Conservation (phyloP, 2,888 invertebrate genomes). For the Timandra comae region DNA sequence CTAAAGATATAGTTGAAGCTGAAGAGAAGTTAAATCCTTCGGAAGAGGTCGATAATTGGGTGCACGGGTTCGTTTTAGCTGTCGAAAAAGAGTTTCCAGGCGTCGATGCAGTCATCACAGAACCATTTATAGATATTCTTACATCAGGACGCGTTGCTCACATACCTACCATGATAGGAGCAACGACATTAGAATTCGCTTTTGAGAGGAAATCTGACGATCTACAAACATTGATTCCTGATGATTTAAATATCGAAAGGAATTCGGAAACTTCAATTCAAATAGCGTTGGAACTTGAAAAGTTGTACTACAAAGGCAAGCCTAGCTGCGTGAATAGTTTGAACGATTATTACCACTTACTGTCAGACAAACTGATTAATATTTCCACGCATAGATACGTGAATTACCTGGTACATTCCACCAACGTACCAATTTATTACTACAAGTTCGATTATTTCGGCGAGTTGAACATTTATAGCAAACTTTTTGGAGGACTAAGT, state of each 20-base stretch:
- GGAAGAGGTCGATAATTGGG: conserved; percentile 12
- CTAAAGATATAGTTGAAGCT: conserved; percentile 52
- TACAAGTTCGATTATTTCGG: conserved; percentile 66
- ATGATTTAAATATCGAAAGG: conserved; percentile 44
- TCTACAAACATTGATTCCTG: conserved; percentile 48
- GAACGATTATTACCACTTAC: conserved; percentile 43
- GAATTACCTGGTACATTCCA: conserved; percentile 46
- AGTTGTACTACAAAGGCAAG: conserved; percentile 48
- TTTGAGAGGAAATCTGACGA: conserved; percentile 39
- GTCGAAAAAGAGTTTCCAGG: conserved; percentile 61
- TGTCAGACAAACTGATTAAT: conserved; percentile 49
- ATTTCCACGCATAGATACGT: conserved; percentile 52
- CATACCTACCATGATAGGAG: conserved; percentile 57
- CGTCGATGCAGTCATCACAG: conserved; percentile 50
- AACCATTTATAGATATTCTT: conserved; percentile 48
- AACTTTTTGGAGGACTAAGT: conserved; percentile 27
- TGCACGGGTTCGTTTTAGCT: conserved; percentile 34
- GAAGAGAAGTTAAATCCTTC: conserved; percentile 27
- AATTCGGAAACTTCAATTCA: conserved; percentile 42
- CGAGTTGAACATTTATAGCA: conserved; percentile 43
- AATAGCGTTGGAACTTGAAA: conserved; percentile 44
- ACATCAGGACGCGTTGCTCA: conserved; percentile 57
- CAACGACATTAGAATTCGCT: conserved; percentile 45
- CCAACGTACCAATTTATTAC: conserved; percentile 54
- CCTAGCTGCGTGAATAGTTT: conserved; percentile 38